Evolutionary conservation across 2,888 invertebrate genomes (phyloP).

Genomic region (Syritta pipiens): DNA sequence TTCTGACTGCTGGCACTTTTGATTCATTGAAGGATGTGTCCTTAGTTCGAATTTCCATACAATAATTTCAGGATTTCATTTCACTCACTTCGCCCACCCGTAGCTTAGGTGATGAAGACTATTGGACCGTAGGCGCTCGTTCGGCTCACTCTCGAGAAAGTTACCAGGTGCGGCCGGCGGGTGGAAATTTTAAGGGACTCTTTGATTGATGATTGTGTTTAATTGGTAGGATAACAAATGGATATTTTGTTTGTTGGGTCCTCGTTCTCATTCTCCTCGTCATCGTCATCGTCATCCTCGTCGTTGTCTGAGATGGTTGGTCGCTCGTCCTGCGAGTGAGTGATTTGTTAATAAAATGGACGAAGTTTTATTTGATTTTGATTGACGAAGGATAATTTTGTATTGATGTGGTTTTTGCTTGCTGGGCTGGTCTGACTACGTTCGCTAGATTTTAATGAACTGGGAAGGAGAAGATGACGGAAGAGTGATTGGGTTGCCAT

Average conservation of each 20-base stretch:
- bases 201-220: conserved; percentile 66
- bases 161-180: conserved; percentile 8
- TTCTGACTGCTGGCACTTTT: conserved; percentile 34
- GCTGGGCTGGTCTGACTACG: too few relatives aligned
- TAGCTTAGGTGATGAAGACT: conserved; percentile 33
- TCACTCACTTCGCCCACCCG: too few relatives aligned
- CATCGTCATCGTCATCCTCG: too few relatives aligned
- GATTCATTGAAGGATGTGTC: conserved; percentile 54
- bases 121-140: conserved; percentile 12
- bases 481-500: too few relatives aligned
- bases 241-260: conserved; percentile 45
- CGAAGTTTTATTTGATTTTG: conserved; percentile 57
- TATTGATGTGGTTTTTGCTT: conserved; percentile 46
- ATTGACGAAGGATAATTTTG: conserved; percentile 42
- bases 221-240: conserved; percentile 67
- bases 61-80: too few relatives aligned
- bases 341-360: conserved; percentile 54
- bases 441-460: too few relatives aligned
- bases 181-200: conserved; percentile 32
- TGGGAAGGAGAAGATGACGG: too few relatives aligned
- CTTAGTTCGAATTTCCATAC: conserved; percentile 24
- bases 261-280: too few relatives aligned
- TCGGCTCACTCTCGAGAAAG: conserved; percentile 1
- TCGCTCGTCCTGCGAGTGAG: conserved; percentile 31
- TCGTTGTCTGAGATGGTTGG: too few relatives aligned